Percentiles rank a stretch among this genome's conserved stretches.
These are phyloP conservation scores for Xiphias gladius DNA, from an alignment of 2,113 vertebrate species.

Conservation along the genomic window DNA sequence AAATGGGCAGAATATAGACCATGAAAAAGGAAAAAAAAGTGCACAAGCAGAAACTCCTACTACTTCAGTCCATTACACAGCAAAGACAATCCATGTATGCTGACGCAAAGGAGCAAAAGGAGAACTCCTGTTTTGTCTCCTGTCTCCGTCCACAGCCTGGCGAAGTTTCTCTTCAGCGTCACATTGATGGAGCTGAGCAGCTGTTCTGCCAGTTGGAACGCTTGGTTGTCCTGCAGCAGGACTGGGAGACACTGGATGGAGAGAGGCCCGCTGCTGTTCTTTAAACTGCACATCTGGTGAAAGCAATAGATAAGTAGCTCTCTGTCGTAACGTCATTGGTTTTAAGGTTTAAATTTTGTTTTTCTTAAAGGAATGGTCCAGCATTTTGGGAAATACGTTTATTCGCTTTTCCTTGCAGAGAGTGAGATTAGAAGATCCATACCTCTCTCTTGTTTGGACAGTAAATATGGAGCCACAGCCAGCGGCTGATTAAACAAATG, in stretches of 20 bases:
- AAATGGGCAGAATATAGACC: background rate
- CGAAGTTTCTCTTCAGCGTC: constrained; percentile 77
- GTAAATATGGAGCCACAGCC: background rate
- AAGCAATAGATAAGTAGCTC: background rate
- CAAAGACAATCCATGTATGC: constrained; percentile 82
- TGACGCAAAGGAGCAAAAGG: constrained; percentile 84
- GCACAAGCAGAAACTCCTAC: background rate
- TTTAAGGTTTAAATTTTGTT: background rate
- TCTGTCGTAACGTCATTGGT: background rate
- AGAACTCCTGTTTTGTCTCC: constrained; percentile 50
- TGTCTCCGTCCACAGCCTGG: constrained; percentile 76
- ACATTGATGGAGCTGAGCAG: constrained; percentile 84
- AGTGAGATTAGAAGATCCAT: background rate
- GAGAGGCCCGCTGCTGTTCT: constrained; percentile 62
- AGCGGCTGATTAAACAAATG: background rate
- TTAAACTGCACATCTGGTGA: constrained; percentile 81
- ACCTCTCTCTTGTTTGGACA: background rate
- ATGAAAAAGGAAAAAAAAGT: background rate
- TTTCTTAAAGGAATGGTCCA: background rate
- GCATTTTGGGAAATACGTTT: background rate
- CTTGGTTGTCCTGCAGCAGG: constrained; percentile 77
- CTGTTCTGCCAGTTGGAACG: constrained; percentile 79
- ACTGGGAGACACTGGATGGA: constrained; percentile 74
- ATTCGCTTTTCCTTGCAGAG: background rate
- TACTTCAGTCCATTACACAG: constrained; percentile 65